These are phyloP conservation scores for Cataglyphis cursor DNA, from an alignment of 2,888 invertebrate genomes.

Conservation along the genomic window DNA sequence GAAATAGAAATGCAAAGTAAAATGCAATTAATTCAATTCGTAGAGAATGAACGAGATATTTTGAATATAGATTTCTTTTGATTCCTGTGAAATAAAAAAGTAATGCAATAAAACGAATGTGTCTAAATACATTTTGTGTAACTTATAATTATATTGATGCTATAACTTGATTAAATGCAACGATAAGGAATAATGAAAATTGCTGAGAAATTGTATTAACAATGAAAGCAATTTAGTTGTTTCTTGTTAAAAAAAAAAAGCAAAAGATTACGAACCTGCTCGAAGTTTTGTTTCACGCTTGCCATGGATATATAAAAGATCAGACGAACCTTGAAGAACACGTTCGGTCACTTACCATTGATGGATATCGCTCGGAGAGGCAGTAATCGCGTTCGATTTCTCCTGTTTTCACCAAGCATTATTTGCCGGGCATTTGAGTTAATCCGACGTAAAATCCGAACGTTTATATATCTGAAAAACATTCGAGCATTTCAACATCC, in stretches of 20 bases:
- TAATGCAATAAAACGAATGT: background rate
- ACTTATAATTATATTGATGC: background rate
- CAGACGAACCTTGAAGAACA: conserved; percentile 14
- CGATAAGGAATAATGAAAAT: background rate
- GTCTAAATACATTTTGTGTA: background rate
- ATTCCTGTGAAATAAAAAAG: background rate
- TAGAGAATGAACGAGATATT: background rate
- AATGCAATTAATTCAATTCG: background rate
- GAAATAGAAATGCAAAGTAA: background rate
- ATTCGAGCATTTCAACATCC: conserved; percentile 6
- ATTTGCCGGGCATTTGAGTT: conserved; percentile 11
- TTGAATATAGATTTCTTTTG: background rate
- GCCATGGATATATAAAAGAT: conserved; percentile 5
- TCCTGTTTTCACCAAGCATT: conserved; percentile 47
- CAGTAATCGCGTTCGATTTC: conserved; percentile 52
- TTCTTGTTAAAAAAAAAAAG: conserved; percentile 23
- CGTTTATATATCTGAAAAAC: conserved; percentile 25
- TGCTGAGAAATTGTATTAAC: background rate
- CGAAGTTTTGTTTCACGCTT: conserved; percentile 27
- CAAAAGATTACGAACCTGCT: background rate
- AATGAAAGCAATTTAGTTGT: background rate
- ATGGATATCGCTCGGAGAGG: conserved; percentile 24
- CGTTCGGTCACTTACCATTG: conserved; percentile 37
- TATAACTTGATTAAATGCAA: background rate
- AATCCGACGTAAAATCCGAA: conserved; percentile 19